These are phyloP conservation scores for Lacerta agilis DNA, from an alignment of 2,797 vertebrate species.

Conservation along the genomic window DNA sequence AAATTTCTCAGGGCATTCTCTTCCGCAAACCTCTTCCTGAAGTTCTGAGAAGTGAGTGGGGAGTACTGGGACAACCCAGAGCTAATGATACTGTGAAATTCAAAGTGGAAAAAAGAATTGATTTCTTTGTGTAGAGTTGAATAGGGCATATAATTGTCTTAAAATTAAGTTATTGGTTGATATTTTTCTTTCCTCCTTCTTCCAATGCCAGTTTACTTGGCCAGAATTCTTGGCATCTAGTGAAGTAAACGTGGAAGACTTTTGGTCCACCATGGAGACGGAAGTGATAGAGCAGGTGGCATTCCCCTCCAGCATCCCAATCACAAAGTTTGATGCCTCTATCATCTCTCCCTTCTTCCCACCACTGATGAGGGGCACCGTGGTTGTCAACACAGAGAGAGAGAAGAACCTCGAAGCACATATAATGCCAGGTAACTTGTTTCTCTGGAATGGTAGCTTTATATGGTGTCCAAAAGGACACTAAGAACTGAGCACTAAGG, in stretches of 20 bases:
- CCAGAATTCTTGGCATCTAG: slow-evolving; percentile 88
- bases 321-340: slow-evolving; percentile 96
- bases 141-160: not conserved
- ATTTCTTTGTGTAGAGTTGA: slow-evolving; percentile 11
- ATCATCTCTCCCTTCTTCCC: slow-evolving; percentile 97
- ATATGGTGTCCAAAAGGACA: not conserved
- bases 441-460: slow-evolving; percentile 1
- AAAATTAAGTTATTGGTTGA: not conserved
- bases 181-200: slow-evolving; percentile 47
- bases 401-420: slow-evolving; percentile 83
- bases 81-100: slow-evolving; percentile 17
- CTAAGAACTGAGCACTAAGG: not conserved
- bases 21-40: too few relatives aligned
- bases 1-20: not conserved
- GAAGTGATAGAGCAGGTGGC: slow-evolving; percentile 95
- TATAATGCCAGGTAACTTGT: slow-evolving; percentile 81
- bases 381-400: slow-evolving; percentile 95
- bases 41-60: not conserved
- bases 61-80: not conserved
- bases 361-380: slow-evolving; percentile 90
- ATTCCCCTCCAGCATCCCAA: slow-evolving; percentile 92
- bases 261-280: slow-evolving; percentile 97
- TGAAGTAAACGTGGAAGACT: slow-evolving; percentile 96
- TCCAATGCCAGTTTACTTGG: slow-evolving; percentile 90
- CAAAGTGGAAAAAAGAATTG: not conserved